Evolutionary conservation across 1,140 invertebrate genomes (phyloP).

Genomic region (Wiebesia pumilae): DNA sequence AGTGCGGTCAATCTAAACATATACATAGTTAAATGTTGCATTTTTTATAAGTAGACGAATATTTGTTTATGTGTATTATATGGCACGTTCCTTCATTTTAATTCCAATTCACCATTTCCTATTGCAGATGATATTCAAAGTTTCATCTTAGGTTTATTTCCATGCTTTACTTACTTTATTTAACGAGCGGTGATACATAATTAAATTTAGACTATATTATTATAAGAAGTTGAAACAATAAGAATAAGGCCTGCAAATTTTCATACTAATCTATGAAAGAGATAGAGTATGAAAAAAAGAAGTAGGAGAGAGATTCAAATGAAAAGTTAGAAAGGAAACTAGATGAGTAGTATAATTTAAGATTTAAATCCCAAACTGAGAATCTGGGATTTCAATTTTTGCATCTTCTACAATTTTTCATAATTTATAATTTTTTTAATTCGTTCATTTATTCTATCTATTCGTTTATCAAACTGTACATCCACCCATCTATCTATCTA

Average conservation of each 20-base stretch:
- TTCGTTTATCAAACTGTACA: background rate
- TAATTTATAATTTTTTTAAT: background rate
- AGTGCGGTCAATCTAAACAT: background rate
- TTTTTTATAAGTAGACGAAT: background rate
- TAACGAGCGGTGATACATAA: slow-evolving; percentile 1
- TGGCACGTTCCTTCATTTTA: background rate
- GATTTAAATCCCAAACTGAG: background rate
- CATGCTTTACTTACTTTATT: slow-evolving; percentile 59
- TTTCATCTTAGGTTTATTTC: slow-evolving; percentile 57
- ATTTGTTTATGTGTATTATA: background rate
- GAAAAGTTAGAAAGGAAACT: background rate
- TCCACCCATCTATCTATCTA: background rate
- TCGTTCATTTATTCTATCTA: background rate
- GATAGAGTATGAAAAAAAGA: background rate
- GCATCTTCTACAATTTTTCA: background rate
- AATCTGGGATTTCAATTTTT: background rate
- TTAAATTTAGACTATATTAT: slow-evolving; percentile 37
- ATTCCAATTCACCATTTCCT: slow-evolving; percentile 29
- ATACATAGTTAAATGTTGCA: background rate
- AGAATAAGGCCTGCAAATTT: slow-evolving; percentile 29
- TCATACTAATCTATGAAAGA: slow-evolving; percentile 51
- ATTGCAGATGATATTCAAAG: background rate
- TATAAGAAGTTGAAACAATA: background rate
- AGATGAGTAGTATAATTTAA: background rate
- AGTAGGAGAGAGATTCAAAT: background rate